These are phyloP conservation scores for Myotis daubentonii DNA, from an alignment of 2,797 vertebrate species.

Conservation along the genomic window DNA sequence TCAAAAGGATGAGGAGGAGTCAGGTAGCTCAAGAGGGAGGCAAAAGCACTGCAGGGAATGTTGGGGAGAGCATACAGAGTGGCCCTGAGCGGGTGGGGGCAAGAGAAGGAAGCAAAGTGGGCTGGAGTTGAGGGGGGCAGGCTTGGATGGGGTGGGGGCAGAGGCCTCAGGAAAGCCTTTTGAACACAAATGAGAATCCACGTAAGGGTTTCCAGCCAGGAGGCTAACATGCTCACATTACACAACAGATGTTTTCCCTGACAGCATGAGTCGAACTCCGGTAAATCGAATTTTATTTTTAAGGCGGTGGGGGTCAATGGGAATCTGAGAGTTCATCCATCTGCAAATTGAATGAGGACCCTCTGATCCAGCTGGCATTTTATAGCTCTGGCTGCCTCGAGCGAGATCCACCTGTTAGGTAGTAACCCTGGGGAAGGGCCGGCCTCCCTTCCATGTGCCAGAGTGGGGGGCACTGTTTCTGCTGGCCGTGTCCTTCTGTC, in stretches of 20 bases:
- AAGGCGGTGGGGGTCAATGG: background rate
- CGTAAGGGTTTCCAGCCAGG: background rate
- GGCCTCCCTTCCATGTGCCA: background rate
- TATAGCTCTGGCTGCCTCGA: rapidly evolving
- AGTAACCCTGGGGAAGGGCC: rapidly evolving
- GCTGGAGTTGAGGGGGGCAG: background rate
- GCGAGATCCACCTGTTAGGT: background rate
- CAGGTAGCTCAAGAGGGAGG: background rate
- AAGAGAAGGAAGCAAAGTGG: background rate
- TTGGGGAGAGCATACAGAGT: background rate
- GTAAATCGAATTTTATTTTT: background rate
- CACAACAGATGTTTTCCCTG: constrained; percentile 45
- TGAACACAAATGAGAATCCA: background rate
- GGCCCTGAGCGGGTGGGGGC: background rate
- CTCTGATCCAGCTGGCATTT: background rate
- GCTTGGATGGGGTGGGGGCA: background rate
- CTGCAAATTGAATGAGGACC: background rate
- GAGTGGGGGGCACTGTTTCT: background rate
- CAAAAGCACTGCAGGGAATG: background rate
- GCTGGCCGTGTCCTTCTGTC: background rate
- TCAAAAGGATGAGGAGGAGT: background rate
- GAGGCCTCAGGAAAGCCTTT: background rate
- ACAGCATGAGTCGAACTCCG: background rate
- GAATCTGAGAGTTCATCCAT: background rate
- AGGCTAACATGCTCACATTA: background rate